Base-by-base conservation (phyloP, 2,113 vertebrate genomes). In the Triplophysa siluroides region DNA sequence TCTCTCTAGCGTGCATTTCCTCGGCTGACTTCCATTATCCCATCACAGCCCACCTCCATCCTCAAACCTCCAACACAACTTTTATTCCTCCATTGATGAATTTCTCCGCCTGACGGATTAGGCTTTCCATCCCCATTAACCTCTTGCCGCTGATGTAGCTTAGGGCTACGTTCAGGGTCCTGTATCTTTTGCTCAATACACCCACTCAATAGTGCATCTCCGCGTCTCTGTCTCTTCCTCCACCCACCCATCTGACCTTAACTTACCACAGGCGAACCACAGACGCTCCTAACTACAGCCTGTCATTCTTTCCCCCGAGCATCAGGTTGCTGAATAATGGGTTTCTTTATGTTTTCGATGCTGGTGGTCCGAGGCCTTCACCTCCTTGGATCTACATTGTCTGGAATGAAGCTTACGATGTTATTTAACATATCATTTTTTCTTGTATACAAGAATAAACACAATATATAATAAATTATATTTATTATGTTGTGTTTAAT, bases 81-180 rank as follows among this genome's bases (percentile, higher is more conserved):
- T 73, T 78, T 62, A 21, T 72, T 61, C 47, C 45, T 23, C 52
- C 65, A 82, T 63, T 63, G 63, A 85, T 66, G 43, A 74, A 65
- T 71, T 76, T 86, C 65, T 50, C 41, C 56, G 66, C 16, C 66
- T 80, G 73, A 77, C 62, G 65, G n/a, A 26, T 83, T 81, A 77
- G 26, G 77, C 69, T 86, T 38, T 83, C 82, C 74, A 67, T 83
- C 60, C 85, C 89, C 83, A 88, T 91, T 91, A 90, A 88, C 88
- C 86, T 87, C 74, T 79, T 80, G 80, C 58, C 58, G 64, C 23
- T 68, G 60, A n/a, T 8, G 3, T 61, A 82, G 84, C 85, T 76
- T 19, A 16, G 65, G 84, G 86, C 83, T 84, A 54, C 13, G 1
- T 68, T 85, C 74, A 83, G 43, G n/a, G 18, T 66, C 54, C 74